These are phyloP conservation scores for Empis livida DNA, from an alignment of 2,888 invertebrate genomes.

Conservation along the genomic window DNA sequence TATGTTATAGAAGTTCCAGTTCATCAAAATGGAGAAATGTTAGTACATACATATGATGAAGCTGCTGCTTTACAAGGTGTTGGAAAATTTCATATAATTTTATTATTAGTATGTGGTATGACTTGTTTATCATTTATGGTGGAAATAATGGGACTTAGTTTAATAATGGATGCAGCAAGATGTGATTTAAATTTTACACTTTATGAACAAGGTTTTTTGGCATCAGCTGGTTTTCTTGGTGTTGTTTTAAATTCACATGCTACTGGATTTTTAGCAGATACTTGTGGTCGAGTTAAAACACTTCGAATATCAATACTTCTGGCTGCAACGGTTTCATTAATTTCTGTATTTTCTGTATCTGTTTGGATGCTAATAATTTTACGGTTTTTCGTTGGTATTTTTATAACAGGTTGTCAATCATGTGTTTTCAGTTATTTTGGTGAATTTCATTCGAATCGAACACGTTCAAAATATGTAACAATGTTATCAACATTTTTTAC, in stretches of 20 bases:
- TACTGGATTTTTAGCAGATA: constrained; percentile 63
- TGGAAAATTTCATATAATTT: constrained; percentile 43
- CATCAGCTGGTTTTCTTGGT: constrained; percentile 47
- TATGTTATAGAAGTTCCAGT: background rate
- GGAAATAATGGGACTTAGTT: constrained; percentile 46
- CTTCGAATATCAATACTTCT: constrained; percentile 36
- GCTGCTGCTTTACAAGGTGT: constrained; percentile 34
- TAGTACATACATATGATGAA: constrained; percentile 11
- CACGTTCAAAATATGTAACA: constrained; percentile 38
- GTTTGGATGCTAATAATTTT: constrained; percentile 45
- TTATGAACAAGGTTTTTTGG: constrained; percentile 43
- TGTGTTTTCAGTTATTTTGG: constrained; percentile 41
- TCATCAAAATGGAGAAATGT: background rate
- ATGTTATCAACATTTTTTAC: constrained; percentile 40
- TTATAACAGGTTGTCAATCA: constrained; percentile 30
- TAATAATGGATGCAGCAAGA: constrained; percentile 48
- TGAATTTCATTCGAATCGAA: constrained; percentile 37
- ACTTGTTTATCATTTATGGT: constrained; percentile 48
- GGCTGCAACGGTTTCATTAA: constrained; percentile 25
- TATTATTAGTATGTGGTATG: constrained; percentile 43
- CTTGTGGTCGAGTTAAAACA: constrained; percentile 47
- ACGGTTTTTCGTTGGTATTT: constrained; percentile 52
- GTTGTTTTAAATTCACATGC: constrained; percentile 55
- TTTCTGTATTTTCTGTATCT: constrained; percentile 47
- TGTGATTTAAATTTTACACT: constrained; percentile 44